These are phyloP conservation scores for Hippocampus zosterae DNA, from an alignment of 2,113 vertebrate genomes.

Conservation along the genomic window DNA sequence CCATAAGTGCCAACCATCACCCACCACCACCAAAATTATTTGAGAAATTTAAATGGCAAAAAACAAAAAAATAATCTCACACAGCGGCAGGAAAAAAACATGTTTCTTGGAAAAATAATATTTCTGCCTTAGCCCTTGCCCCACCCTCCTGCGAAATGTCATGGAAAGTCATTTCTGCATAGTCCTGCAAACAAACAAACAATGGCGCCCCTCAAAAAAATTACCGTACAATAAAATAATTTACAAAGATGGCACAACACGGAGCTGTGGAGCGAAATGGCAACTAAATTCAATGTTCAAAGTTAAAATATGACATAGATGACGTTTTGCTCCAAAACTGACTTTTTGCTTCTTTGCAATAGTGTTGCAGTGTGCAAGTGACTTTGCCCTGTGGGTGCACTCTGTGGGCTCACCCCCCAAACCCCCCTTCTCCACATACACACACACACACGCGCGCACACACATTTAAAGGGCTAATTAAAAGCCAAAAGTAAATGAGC, in stretches of 20 bases:
- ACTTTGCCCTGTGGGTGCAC: constrained; percentile 61
- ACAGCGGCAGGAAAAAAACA: neutral
- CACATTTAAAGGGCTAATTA: constrained; percentile 40
- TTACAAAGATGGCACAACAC: constrained; percentile 19
- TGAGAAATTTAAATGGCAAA: too few relatives aligned
- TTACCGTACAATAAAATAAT: neutral
- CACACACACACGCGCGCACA: constrained; percentile 12
- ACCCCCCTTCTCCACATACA: neutral
- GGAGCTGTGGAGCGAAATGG: constrained; percentile 6
- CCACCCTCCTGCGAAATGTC: neutral
- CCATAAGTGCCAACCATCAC: too few relatives aligned
- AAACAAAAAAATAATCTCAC: too few relatives aligned
- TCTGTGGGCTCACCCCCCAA: constrained; percentile 38
- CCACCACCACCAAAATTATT: too few relatives aligned
- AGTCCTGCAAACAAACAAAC: constrained; percentile 1
- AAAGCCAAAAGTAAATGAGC: constrained; percentile 64
- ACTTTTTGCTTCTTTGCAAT: constrained; percentile 52
- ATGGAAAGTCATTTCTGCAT: neutral
- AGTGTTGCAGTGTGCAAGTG: constrained; percentile 32
- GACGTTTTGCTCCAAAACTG: constrained; percentile 64
- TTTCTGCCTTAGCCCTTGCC: neutral
- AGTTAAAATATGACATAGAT: constrained; percentile 13
- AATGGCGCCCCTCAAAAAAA: neutral
- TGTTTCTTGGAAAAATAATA: neutral
- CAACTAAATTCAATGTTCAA: constrained; percentile 15